Evolutionary conservation across 1,140 invertebrate species (phyloP).

Genomic region (Aricia agestis): DNA sequence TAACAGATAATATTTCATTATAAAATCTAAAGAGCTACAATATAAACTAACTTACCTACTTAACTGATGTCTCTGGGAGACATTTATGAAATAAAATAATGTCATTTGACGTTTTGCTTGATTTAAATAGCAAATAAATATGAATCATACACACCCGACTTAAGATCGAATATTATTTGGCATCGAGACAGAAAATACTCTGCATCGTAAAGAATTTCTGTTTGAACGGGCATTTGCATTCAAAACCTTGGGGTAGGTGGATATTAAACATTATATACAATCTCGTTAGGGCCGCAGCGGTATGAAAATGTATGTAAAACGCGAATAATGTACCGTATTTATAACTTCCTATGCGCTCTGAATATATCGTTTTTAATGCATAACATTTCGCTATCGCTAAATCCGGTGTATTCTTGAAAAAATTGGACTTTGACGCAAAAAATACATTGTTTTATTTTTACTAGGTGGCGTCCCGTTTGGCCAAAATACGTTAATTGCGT

Average conservation of each 20-base stretch:
- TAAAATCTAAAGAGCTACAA: too few species aligned
- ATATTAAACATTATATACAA: constrained; percentile 35
- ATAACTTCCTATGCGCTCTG: constrained; percentile 18
- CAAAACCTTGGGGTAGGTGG: constrained; percentile 27
- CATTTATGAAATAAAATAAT: background rate
- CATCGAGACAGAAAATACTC: background rate
- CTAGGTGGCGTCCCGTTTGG: too few species aligned
- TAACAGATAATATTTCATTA: too few species aligned
- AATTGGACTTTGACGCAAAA: background rate
- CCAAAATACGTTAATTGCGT: too few species aligned
- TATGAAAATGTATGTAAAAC: constrained; percentile 33
- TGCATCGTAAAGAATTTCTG: constrained; percentile 26
- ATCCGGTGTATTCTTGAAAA: background rate
- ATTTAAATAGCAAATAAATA: background rate
- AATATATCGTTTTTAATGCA: constrained; percentile 16
- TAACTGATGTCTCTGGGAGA: background rate
- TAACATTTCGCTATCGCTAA: constrained; percentile 5
- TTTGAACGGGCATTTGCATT: constrained; percentile 34
- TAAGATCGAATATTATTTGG: background rate
- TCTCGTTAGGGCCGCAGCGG: constrained; percentile 31
- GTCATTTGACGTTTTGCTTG: background rate
- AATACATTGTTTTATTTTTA: background rate
- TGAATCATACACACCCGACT: background rate
- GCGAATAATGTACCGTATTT: constrained; percentile 23
- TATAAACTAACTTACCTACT: background rate